A percentile compares a stretch with the other conserved stretches of the same genome.
phyloP scores from a whole-genome alignment of 2,797 vertebrate species.

The Apogon talboti region DNA sequence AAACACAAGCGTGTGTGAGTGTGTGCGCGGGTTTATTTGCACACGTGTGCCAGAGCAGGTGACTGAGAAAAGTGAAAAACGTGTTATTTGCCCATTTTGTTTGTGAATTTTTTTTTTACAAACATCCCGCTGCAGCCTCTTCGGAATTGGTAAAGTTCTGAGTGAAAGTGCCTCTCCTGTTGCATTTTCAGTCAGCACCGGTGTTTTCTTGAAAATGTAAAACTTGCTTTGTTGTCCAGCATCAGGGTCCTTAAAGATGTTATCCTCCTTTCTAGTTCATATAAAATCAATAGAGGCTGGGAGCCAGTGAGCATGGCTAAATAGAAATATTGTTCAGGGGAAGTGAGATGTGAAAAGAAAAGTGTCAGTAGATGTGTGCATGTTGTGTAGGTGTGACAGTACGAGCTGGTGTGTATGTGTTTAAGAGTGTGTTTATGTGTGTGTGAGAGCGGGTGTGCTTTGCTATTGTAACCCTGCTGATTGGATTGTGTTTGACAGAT shows the following conservation, averaged over 20 bases:
- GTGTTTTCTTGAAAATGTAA: slow-evolving; percentile 50
- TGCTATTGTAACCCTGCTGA: slow-evolving; percentile 82
- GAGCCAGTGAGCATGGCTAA: slow-evolving; percentile 84
- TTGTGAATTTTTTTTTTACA: slow-evolving; percentile 32
- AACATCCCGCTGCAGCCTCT: slow-evolving; percentile 23
- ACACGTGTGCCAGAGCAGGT: slow-evolving; percentile 27
- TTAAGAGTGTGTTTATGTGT: slow-evolving; percentile 51
- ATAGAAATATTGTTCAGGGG: slow-evolving; percentile 87
- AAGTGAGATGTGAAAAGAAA: slow-evolving; percentile 87
- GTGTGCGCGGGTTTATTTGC: slow-evolving; percentile 35
- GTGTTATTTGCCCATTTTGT: slow-evolving; percentile 44
- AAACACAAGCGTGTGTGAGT: slow-evolving; percentile 38
- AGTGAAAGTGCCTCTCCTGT: slow-evolving; percentile 20
- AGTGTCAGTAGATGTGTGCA: slow-evolving; percentile 78
- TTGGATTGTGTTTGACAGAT: slow-evolving; percentile 90
- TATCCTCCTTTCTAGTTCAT: slow-evolving; percentile 57
- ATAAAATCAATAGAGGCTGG: slow-evolving; percentile 77
- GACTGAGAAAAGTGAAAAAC: slow-evolving; percentile 49
- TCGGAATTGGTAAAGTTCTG: background rate
- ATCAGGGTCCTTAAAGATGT: slow-evolving; percentile 65
- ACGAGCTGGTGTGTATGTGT: slow-evolving; percentile 59
- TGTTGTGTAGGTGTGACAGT: slow-evolving; percentile 66
- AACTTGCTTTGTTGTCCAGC: slow-evolving; percentile 55
- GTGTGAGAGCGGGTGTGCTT: slow-evolving; percentile 66
- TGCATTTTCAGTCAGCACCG: slow-evolving; percentile 1